phyloP scores from a whole-genome alignment of 2,888 invertebrate species.

The Rutpela maculata region DNA sequence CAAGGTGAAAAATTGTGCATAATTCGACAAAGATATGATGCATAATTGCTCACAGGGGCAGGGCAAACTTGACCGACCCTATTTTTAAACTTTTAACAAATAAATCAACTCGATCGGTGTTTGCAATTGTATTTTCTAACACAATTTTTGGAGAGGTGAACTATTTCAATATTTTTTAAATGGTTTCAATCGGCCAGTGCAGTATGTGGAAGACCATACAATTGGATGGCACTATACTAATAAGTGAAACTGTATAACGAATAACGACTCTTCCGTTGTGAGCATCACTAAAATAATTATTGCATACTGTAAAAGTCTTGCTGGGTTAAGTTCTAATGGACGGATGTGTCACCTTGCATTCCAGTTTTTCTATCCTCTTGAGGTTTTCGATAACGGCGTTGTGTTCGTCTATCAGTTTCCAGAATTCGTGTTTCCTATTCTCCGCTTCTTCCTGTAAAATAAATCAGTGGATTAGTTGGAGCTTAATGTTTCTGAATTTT shows the following conservation, averaged over 20 bases:
- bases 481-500: not conserved
- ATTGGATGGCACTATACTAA: not conserved
- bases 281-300: conserved; percentile 29
- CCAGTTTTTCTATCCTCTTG: conserved; percentile 69
- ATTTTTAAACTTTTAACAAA: not conserved
- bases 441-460: conserved; percentile 69
- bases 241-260: conserved; percentile 1
- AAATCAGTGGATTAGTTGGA: conserved; percentile 31
- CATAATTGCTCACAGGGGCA: no score
- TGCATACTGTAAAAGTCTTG: conserved; percentile 19
- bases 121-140: not conserved
- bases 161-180: not conserved
- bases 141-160: not conserved
- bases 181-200: not conserved
- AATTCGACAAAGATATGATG: no score
- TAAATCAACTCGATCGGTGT: not conserved
- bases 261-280: not conserved
- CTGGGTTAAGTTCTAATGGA: conserved; percentile 59
- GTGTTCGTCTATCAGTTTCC: conserved; percentile 71
- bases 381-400: conserved; percentile 69
- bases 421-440: conserved; percentile 69
- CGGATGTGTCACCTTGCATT: conserved; percentile 59
- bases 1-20: no score
- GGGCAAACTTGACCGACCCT: no score
- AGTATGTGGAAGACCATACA: conserved; percentile 4